Conservation (phyloP, 2,113 vertebrate species). For the Boleophthalmus pectinirostris region DNA sequence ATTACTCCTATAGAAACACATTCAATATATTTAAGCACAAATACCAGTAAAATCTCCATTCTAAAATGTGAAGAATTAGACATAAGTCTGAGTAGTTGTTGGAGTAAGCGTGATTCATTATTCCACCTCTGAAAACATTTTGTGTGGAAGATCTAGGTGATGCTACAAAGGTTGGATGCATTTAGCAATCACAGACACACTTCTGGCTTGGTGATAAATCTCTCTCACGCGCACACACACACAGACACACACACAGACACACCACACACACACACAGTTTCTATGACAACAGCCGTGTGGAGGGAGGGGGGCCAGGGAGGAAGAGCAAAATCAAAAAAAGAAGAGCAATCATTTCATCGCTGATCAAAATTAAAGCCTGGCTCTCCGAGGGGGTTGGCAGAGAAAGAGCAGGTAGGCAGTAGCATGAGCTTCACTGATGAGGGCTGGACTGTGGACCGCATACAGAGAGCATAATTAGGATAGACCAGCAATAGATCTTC, state of each 20-base stretch:
- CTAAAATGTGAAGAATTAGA: background rate
- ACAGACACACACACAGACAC: constrained; percentile 51
- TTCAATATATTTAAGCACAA: background rate
- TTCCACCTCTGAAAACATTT: constrained; percentile 5
- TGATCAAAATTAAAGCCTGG: constrained; percentile 83
- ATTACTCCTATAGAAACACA: background rate
- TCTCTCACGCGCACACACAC: constrained; percentile 45
- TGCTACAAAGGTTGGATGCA: constrained; percentile 40
- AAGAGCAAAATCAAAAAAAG: constrained; percentile 65
- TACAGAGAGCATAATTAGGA: constrained; percentile 13
- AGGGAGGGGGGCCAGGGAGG: constrained; percentile 53
- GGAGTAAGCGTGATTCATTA: background rate
- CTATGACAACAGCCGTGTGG: constrained; percentile 83
- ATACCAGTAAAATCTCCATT: background rate
- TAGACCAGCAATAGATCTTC: background rate
- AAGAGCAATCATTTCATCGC: constrained; percentile 80
- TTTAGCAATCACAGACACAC: constrained; percentile 35
- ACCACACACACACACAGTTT: constrained; percentile 77
- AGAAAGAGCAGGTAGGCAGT: constrained; percentile 43
- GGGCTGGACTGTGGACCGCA: constrained; percentile 1
- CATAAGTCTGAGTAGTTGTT: background rate
- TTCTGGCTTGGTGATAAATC: constrained; percentile 85
- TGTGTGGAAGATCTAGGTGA: constrained; percentile 49
- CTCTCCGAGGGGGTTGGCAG: constrained; percentile 57
- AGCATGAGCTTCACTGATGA: constrained; percentile 36